A percentile compares a stretch with the other conserved stretches of the same genome.
Conservation (phyloP, 2,113 vertebrate species). For the Scomber japonicus region DNA sequence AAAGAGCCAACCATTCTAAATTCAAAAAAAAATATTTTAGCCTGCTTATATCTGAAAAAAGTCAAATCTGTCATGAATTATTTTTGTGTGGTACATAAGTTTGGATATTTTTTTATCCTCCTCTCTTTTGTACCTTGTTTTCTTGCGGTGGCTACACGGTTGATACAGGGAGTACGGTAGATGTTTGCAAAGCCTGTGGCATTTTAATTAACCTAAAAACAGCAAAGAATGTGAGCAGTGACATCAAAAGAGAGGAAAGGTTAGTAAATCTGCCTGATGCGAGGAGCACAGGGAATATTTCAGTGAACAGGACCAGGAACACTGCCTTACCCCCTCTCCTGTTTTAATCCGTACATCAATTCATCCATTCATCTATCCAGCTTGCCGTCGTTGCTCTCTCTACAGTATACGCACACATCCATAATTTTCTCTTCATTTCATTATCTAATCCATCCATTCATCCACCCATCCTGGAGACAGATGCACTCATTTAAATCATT, state of each 20-base stretch:
- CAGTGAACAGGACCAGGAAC: neutral
- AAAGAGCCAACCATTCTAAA: neutral
- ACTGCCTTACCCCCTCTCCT: slow-evolving; percentile 21
- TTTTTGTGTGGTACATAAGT: neutral
- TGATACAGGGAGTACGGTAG: slow-evolving; percentile 21
- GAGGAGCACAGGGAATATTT: slow-evolving; percentile 44
- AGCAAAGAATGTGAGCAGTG: slow-evolving; percentile 36
- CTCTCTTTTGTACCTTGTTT: neutral
- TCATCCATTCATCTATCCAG: slow-evolving; percentile 17
- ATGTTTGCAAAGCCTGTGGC: slow-evolving; percentile 38
- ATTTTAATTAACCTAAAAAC: slow-evolving; percentile 68
- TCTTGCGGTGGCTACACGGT: neutral
- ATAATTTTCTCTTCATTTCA: slow-evolving; percentile 32
- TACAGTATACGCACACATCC: slow-evolving; percentile 3
- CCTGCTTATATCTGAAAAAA: neutral
- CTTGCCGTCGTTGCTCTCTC: neutral
- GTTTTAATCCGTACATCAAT: slow-evolving; percentile 18
- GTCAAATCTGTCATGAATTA: slow-evolving; percentile 5
- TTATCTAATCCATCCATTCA: slow-evolving; percentile 41
- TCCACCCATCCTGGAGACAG: slow-evolving; percentile 47
- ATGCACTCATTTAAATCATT: slow-evolving; percentile 61
- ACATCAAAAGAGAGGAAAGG: slow-evolving; percentile 63
- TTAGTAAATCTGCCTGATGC: slow-evolving; percentile 42
- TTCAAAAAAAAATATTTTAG: neutral
- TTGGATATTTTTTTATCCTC: neutral